Percentiles rank a stretch among this genome's conserved stretches.
Evolutionary conservation across 1,140 invertebrate genomes (phyloP).

Genomic region (Pseudobourletiella spinata): DNA sequence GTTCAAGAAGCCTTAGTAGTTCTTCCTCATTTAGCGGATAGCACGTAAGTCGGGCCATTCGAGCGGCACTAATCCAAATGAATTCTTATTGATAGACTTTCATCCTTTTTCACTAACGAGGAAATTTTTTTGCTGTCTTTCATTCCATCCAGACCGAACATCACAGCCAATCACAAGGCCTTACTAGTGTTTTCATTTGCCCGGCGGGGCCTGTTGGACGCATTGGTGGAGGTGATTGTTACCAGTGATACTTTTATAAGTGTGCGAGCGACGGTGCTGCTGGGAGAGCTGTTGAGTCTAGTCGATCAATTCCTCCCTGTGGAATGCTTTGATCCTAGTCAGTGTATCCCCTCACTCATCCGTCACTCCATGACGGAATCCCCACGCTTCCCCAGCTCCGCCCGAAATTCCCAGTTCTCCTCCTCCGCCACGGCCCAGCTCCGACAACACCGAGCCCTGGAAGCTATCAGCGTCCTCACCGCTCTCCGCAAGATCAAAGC

Average conservation of each 20-base stretch:
- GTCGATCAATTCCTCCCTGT: constrained; percentile 69
- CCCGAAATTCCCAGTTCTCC: constrained; percentile 9
- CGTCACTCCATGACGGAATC: neutral
- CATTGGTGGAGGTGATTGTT: constrained; percentile 82
- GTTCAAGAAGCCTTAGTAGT: constrained; percentile 74
- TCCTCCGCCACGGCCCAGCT: constrained; percentile 13
- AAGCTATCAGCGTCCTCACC: constrained; percentile 64
- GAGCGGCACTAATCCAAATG: neutral
- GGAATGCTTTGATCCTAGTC: constrained; percentile 67
- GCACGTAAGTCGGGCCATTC: constrained; percentile 47
- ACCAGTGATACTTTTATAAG: constrained; percentile 79
- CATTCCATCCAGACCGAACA: constrained; percentile 65
- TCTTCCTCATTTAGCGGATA: constrained; percentile 67
- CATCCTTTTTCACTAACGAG: no score
- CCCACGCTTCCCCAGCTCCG: neutral
- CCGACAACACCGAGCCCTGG: constrained; percentile 49
- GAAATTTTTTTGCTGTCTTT: no score
- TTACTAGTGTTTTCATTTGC: constrained; percentile 78
- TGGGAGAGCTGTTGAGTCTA: constrained; percentile 77
- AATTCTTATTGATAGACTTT: no score
- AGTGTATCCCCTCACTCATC: neutral
- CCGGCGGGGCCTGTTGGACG: constrained; percentile 73
- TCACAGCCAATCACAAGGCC: constrained; percentile 83
- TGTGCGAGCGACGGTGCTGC: constrained; percentile 75
- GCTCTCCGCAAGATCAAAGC: constrained; percentile 31